Evolutionary conservation across 2,888 invertebrate species (phyloP).

Genomic region (Sminthurides aquaticus): DNA sequence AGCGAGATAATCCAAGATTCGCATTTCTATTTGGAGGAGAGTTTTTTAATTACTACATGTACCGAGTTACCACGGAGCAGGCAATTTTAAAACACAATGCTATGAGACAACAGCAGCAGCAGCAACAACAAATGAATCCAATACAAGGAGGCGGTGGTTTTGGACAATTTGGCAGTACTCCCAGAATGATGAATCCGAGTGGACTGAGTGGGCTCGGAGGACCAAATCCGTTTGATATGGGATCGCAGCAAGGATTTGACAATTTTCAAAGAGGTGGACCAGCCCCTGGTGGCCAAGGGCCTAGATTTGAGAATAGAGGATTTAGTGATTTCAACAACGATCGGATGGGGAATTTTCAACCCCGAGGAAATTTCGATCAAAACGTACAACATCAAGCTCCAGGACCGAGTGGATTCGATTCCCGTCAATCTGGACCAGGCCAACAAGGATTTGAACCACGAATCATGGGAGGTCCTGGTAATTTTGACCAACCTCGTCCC

Average conservation of each 20-base stretch:
- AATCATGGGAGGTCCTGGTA: background rate
- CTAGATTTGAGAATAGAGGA: constrained; percentile 11
- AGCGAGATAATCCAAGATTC: constrained; percentile 95
- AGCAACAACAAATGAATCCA: constrained; percentile 32
- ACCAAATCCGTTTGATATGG: constrained; percentile 17
- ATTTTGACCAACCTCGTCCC: background rate
- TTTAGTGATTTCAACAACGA: constrained; percentile 7
- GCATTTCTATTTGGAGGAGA: constrained; percentile 95
- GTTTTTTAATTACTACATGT: constrained; percentile 91
- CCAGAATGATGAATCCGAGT: constrained; percentile 14
- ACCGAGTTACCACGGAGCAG: constrained; percentile 90
- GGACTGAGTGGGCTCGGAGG: constrained; percentile 4
- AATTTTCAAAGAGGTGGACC: constrained; percentile 7
- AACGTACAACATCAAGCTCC: constrained; percentile 19
- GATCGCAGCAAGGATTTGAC: constrained; percentile 31
- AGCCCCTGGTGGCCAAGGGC: background rate
- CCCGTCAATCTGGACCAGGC: constrained; percentile 11
- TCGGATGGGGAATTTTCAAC: background rate
- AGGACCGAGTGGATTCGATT: constrained; percentile 5
- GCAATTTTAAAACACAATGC: constrained; percentile 54
- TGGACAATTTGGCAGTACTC: constrained; percentile 22
- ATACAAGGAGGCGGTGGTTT: background rate
- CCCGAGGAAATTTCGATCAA: constrained; percentile 17
- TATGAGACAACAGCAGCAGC: constrained; percentile 41
- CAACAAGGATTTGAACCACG: constrained; percentile 7